Conservation (phyloP, 2,888 invertebrate genomes). For the Gastracanthus pulcherrimus region DNA sequence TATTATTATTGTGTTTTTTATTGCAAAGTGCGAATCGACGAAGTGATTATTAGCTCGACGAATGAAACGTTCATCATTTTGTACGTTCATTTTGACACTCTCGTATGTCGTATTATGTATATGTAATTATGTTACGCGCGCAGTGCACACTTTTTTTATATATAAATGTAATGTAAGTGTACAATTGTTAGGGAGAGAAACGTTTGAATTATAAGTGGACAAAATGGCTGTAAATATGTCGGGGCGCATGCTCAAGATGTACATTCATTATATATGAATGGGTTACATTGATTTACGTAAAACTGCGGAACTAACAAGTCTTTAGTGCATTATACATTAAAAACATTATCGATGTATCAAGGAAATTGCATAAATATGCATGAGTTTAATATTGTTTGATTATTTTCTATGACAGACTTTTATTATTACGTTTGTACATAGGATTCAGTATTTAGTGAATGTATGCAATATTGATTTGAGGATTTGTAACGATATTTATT, state of each 20-base stretch:
- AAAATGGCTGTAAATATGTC: slow-evolving; percentile 35
- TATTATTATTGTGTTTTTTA: slow-evolving; percentile 7
- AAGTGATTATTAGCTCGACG: background rate
- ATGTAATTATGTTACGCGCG: slow-evolving; percentile 10
- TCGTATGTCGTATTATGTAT: background rate
- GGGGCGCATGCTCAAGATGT: background rate
- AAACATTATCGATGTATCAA: background rate
- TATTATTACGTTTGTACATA: background rate
- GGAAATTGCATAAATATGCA: background rate
- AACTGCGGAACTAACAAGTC: slow-evolving; percentile 5
- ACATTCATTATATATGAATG: background rate
- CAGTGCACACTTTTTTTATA: slow-evolving; percentile 10
- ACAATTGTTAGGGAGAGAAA: slow-evolving; percentile 7
- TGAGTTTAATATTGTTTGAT: background rate
- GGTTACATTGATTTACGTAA: slow-evolving; percentile 10
- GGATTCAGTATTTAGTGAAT: too few relatives aligned
- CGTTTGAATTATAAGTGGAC: slow-evolving; percentile 13
- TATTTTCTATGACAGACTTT: background rate
- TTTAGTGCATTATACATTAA: background rate
- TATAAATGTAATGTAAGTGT: background rate
- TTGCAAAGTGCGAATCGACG: background rate
- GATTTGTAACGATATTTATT: too few relatives aligned
- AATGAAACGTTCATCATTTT: background rate
- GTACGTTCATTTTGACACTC: background rate
- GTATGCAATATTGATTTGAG: too few relatives aligned